These are phyloP conservation scores for Lagenorhynchus albirostris DNA, from an alignment of 2,113 vertebrate genomes.

Conservation along the genomic window DNA sequence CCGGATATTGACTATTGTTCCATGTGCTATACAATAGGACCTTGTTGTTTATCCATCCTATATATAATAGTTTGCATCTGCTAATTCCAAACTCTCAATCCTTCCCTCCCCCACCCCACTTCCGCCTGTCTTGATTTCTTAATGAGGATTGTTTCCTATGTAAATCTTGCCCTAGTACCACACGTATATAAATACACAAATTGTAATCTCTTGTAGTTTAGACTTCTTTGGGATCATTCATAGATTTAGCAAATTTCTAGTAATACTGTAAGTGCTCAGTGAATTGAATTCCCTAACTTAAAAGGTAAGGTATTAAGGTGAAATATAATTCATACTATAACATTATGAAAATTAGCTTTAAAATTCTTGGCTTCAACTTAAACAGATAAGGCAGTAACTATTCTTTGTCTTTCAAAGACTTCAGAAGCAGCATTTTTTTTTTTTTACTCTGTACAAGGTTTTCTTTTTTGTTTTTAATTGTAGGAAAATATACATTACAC, in stretches of 20 bases:
- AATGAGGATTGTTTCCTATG: not conserved
- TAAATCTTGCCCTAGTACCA: not conserved
- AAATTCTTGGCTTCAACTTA: not conserved
- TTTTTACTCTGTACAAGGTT: not conserved
- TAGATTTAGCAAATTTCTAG: not conserved
- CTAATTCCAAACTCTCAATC: not conserved
- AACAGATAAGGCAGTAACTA: not conserved
- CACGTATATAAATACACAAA: not conserved
- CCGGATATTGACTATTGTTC: not conserved
- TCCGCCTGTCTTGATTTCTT: not conserved
- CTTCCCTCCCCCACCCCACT: not conserved
- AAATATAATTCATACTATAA: conserved; percentile 8
- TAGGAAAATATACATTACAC: not conserved
- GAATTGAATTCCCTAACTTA: not conserved
- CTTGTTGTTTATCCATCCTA: not conserved
- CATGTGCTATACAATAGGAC: not conserved
- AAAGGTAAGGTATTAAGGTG: not conserved
- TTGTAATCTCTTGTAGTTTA: not conserved
- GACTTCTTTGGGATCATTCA: not conserved
- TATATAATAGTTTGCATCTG: not conserved
- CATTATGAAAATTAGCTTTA: not conserved
- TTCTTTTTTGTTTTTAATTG: not conserved
- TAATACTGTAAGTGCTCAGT: not conserved
- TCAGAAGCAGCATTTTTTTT: not conserved
- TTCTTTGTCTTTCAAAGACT: not conserved